Percentiles rank a stretch among this genome's conserved stretches.
These are phyloP conservation scores for Pangasius krempfi DNA, from an alignment of 2,797 vertebrate genomes.

Conservation along the genomic window DNA sequence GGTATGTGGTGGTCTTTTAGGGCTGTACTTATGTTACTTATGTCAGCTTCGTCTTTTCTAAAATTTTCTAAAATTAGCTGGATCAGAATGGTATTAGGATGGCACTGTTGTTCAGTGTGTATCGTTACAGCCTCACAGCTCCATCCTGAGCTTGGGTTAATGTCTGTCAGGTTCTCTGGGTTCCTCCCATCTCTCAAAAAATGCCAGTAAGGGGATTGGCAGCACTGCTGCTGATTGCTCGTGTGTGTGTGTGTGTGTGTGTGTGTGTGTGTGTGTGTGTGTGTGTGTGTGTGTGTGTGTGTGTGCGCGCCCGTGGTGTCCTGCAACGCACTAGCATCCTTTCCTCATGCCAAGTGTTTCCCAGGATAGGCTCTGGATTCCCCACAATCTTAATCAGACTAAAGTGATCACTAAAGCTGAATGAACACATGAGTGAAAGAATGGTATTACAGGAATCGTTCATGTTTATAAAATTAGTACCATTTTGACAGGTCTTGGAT, in stretches of 20 bases:
- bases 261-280: not conserved
- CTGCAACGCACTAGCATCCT: not conserved
- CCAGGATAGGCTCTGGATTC: too few species aligned
- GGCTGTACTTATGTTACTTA: not conserved
- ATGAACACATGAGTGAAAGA: not conserved
- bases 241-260: not conserved
- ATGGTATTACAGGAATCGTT: not conserved
- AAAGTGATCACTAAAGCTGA: not conserved
- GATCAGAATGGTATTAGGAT: not conserved
- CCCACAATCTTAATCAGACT: not conserved
- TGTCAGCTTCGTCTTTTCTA: not conserved
- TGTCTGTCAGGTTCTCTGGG: not conserved
- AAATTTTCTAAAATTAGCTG: not conserved
- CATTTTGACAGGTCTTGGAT: not conserved
- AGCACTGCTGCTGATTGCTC: not conserved
- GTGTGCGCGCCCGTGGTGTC: not conserved
- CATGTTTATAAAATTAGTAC: not conserved
- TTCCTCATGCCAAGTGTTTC: not conserved
- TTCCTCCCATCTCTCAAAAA: not conserved
- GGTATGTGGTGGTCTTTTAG: not conserved
- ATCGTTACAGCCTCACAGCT: not conserved
- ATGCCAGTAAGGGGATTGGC: not conserved
- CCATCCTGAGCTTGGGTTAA: not conserved
- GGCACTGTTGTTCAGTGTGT: not conserved
- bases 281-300: too few species aligned